These are phyloP conservation scores for Phengaris alcon DNA, from an alignment of 2,888 invertebrate species.

Conservation along the genomic window DNA sequence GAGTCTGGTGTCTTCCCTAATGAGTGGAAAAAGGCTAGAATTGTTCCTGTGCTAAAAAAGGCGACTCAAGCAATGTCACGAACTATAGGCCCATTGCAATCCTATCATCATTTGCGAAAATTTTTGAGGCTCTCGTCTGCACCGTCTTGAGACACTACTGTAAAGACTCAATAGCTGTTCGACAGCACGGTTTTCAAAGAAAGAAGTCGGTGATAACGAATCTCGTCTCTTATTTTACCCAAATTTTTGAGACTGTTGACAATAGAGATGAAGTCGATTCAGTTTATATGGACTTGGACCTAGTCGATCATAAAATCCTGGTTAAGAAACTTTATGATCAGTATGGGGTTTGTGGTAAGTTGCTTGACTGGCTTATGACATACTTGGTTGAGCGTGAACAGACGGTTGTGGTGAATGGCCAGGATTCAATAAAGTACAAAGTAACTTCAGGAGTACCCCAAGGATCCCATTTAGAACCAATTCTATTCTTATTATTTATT, in stretches of 20 bases:
- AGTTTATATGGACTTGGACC: constrained; percentile 28
- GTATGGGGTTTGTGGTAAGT: not conserved
- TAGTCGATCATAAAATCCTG: not conserved
- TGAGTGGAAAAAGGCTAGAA: not conserved
- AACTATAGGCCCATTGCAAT: not conserved
- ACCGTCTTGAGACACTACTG: not conserved
- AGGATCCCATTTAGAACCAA: not conserved
- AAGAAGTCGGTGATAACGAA: constrained; percentile 10
- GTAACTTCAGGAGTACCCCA: not conserved
- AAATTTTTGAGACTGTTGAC: not conserved
- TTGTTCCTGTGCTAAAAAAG: not conserved
- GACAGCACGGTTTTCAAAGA: not conserved
- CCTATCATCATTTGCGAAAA: not conserved
- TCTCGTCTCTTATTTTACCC: not conserved
- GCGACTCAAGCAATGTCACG: not conserved
- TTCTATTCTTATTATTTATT: not conserved
- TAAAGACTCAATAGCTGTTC: too few relatives aligned
- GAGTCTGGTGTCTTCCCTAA: not conserved
- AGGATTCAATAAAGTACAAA: not conserved
- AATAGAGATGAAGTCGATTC: constrained; percentile 22
- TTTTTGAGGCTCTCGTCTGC: not conserved
- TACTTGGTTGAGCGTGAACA: not conserved
- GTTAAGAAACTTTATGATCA: not conserved
- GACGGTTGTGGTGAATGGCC: not conserved
- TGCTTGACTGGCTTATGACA: not conserved